phyloP scores from a whole-genome alignment of 2,797 vertebrate species.

The Catharus ustulatus region DNA sequence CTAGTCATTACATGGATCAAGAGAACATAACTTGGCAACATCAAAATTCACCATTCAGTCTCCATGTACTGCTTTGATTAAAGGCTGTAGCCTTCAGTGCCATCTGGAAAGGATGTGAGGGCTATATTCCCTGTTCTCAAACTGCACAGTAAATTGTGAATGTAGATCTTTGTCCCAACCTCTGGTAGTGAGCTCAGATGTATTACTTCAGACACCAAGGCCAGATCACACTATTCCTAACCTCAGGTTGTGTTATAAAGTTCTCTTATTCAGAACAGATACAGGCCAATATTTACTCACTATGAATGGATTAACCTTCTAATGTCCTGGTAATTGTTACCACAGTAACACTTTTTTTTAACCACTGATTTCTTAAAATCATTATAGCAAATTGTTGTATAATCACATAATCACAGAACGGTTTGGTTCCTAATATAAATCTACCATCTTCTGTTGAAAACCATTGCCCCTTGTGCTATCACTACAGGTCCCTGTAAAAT shows the following conservation, averaged over 20 bases:
- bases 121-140: neutral
- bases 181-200: neutral
- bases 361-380: neutral
- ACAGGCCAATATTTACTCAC: neutral
- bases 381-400: neutral
- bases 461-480: neutral
- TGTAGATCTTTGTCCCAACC: neutral
- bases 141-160: neutral
- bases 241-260: neutral
- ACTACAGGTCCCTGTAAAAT: neutral
- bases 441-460: neutral
- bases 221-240: neutral
- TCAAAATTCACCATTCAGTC: neutral
- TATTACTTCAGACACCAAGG: neutral
- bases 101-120: neutral
- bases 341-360: neutral
- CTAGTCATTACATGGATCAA: conserved; percentile 6
- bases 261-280: neutral
- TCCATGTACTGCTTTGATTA: neutral
- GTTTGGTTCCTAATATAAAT: neutral
- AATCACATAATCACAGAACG: neutral
- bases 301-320: neutral
- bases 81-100: neutral
- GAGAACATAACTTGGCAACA: neutral
- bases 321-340: neutral